Base-by-base conservation (phyloP, 2,797 vertebrate genomes). In the Xiphorhynchus erythropygius region DNA sequence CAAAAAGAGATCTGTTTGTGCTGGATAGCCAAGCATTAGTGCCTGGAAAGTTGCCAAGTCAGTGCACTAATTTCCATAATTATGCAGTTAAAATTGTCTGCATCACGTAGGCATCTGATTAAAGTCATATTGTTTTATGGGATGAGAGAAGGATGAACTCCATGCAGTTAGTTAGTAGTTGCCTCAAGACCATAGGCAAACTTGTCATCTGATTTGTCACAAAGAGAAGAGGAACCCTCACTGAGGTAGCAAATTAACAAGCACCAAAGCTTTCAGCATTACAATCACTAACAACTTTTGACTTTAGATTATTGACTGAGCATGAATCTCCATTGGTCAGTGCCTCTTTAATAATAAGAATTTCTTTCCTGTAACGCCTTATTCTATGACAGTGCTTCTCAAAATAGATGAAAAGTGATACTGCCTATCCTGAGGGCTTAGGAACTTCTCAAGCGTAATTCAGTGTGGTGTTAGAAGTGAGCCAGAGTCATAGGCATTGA, bases 31-130 rank as follows among this genome's bases (percentile, higher is more conserved):
- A 52, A 78, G 19, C 37, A 50, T 81, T 86, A 80, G 22, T 73
- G 50, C 35, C 47, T 94, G 75, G 65, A 81, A 81, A 37, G 65
- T 84, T 16, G 56, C 95, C 87, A 84, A 88, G 21, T 68, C 63
- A 81, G 32, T 63, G 50, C 47, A 87, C 39, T 81, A 50, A 84
- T 94, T 93, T 94, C 64, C 8, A 2, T 92, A 95, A 91, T 86
- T 94, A 77, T 59, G 41, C 67, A 71, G 46, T 85, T 91, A 87
- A 78, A 95, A 55, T n/a, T 84, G 32, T 56, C 73, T 94, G 65
- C 84, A 75, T 90, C 41, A 32, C 57, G 77, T 85, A 77, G 27
- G n/a, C 28, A 14, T 77, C 75, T 92, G 83, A 94, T 94, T 90
- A 80, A 79, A 24, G 68, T 85, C 22, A 70, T 71, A 71, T 30